A percentile compares a stretch with the other conserved stretches of the same genome.
These are phyloP conservation scores for Apodemia zela DNA, from an alignment of 2,888 invertebrate species.

Conservation along the genomic window DNA sequence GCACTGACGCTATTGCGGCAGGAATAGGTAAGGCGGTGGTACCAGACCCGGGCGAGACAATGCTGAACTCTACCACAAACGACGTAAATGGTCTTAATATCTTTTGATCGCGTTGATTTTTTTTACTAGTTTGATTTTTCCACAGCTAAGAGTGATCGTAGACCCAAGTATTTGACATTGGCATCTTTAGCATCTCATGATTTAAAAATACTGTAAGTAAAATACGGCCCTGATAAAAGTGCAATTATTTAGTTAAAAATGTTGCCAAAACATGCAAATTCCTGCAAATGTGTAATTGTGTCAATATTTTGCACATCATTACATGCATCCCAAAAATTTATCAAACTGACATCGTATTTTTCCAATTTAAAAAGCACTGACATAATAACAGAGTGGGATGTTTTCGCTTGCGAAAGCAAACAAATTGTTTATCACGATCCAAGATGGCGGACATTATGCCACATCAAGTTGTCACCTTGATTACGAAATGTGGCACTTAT, in stretches of 20 bases:
- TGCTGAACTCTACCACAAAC: too few species aligned
- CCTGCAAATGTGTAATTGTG: background rate
- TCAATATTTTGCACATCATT: background rate
- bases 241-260: background rate
- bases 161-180: too few species aligned
- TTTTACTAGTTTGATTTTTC: too few species aligned
- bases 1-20: too few species aligned
- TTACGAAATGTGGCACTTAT: constrained; percentile 47
- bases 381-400: constrained; percentile 24
- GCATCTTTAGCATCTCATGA: too few species aligned
- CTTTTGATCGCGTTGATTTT: too few species aligned
- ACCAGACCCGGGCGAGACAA: too few species aligned
- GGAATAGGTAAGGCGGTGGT: too few species aligned
- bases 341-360: constrained; percentile 28
- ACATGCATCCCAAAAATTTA: constrained; percentile 32
- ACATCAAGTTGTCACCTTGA: constrained; percentile 48
- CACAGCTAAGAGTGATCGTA: too few species aligned
- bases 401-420: constrained; percentile 40
- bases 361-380: constrained; percentile 19
- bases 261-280: background rate
- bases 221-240: too few species aligned
- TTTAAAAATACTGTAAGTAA: too few species aligned
- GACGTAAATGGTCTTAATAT: too few species aligned
- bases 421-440: constrained; percentile 43
- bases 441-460: constrained; percentile 42